phyloP scores from a whole-genome alignment of 2,888 invertebrate genomes.

The Dugesia japonica region DNA sequence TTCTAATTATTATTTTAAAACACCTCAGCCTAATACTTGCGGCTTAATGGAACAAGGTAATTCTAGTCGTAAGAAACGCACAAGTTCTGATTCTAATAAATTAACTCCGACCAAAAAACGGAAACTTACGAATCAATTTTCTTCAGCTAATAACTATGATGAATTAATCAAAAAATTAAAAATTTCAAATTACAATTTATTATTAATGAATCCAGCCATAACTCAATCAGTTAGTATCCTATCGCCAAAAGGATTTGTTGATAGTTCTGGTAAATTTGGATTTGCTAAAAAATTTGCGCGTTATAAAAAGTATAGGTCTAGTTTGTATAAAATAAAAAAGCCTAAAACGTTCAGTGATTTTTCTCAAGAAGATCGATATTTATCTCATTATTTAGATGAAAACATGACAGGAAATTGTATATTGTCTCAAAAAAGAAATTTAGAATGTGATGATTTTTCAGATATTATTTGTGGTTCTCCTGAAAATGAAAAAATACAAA shows the following conservation, averaged over 20 bases:
- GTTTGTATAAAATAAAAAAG: background rate
- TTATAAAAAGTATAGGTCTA: background rate
- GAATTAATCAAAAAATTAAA: background rate
- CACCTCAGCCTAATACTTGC: background rate
- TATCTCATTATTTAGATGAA: background rate
- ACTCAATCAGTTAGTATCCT: background rate
- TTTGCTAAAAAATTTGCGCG: background rate
- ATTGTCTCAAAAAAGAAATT: background rate
- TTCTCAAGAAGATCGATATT: background rate
- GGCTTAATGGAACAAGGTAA: background rate
- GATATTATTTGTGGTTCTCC: background rate
- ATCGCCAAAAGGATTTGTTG: slow-evolving; percentile 2
- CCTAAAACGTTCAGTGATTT: background rate
- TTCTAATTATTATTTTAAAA: slow-evolving; percentile 5
- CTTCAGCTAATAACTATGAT: background rate
- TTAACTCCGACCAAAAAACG: background rate
- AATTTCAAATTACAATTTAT: background rate
- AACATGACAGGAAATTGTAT: background rate
- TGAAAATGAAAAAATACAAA: background rate
- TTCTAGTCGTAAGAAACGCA: background rate
- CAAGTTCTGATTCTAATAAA: background rate
- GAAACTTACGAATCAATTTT: background rate
- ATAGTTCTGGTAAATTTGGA: background rate
- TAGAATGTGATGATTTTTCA: background rate
- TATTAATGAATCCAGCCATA: background rate